These are phyloP conservation scores for Dendropsophus ebraccatus DNA, from an alignment of 2,113 vertebrate genomes.

Conservation along the genomic window DNA sequence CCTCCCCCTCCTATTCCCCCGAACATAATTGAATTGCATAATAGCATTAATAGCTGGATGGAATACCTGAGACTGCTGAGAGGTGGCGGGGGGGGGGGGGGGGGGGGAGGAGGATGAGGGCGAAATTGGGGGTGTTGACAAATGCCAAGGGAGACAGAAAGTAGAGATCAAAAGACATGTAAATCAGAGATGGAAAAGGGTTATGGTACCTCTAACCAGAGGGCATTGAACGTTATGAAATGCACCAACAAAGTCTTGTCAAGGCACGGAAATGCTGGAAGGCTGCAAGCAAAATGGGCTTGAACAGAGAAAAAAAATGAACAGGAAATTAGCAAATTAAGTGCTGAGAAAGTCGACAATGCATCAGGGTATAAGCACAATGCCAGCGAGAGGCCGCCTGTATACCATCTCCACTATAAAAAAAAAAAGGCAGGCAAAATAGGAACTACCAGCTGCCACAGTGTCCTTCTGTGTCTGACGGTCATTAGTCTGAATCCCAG, in stretches of 20 bases:
- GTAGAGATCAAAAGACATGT: constrained; percentile 71
- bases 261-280: constrained; percentile 64
- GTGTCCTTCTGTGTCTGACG: constrained; percentile 74
- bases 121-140: constrained; percentile 65
- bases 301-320: constrained; percentile 64
- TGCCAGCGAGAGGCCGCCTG: constrained; percentile 64
- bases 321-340: constrained; percentile 71
- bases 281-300: constrained; percentile 61
- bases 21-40: constrained; percentile 62
- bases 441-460: constrained; percentile 73
- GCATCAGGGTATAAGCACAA: constrained; percentile 61
- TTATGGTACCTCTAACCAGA: constrained; percentile 65
- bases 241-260: constrained; percentile 66
- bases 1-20: neutral
- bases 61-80: constrained; percentile 61
- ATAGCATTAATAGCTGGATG: constrained; percentile 67
- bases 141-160: constrained; percentile 71
- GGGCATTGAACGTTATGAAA: constrained; percentile 69
- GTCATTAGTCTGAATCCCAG: constrained; percentile 76
- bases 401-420: constrained; percentile 64
- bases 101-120: constrained; percentile 56
- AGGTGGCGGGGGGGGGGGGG: constrained; percentile 49
- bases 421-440: constrained; percentile 62
- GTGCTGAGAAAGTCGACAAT: constrained; percentile 67
- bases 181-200: constrained; percentile 69